Evolutionary conservation across 2,888 invertebrate genomes (phyloP).

Genomic region (Epistrophe grossulariae): DNA sequence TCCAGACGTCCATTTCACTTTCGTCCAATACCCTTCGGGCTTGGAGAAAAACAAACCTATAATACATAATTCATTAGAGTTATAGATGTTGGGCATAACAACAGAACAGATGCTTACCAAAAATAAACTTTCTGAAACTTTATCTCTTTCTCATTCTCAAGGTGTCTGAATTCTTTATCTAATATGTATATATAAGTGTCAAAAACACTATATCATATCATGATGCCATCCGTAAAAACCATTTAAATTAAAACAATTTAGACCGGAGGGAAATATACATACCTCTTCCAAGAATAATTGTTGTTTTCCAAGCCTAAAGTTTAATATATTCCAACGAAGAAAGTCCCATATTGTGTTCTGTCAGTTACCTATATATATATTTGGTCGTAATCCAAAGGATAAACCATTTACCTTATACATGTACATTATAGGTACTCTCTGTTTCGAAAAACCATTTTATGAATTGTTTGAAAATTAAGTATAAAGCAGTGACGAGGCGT

Average conservation of each 20-base stretch:
- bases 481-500: too few relatives aligned
- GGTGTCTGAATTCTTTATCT: neutral
- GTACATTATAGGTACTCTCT: neutral
- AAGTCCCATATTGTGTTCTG: constrained; percentile 18
- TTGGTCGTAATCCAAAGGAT: constrained; percentile 34
- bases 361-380: neutral
- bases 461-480: constrained; percentile 43
- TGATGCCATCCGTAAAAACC: constrained; percentile 2
- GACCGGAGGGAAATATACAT: neutral
- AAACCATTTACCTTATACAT: neutral
- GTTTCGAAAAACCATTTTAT: constrained; percentile 13
- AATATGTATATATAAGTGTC: too few relatives aligned
- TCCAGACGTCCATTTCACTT: too few relatives aligned
- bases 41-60: too few relatives aligned
- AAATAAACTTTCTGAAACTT: constrained; percentile 1
- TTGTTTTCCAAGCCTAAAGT: constrained; percentile 5
- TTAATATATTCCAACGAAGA: constrained; percentile 12
- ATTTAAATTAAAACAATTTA: constrained; percentile 37
- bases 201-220: constrained; percentile 26
- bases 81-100: neutral
- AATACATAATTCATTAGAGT: too few relatives aligned
- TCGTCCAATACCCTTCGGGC: too few relatives aligned
- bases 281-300: constrained; percentile 31
- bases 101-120: constrained; percentile 17
- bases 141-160: neutral